Evolutionary conservation across 35 echinoderm and acorn worm genomes (phyloP).

Genomic region (Amphiura filiformis): DNA sequence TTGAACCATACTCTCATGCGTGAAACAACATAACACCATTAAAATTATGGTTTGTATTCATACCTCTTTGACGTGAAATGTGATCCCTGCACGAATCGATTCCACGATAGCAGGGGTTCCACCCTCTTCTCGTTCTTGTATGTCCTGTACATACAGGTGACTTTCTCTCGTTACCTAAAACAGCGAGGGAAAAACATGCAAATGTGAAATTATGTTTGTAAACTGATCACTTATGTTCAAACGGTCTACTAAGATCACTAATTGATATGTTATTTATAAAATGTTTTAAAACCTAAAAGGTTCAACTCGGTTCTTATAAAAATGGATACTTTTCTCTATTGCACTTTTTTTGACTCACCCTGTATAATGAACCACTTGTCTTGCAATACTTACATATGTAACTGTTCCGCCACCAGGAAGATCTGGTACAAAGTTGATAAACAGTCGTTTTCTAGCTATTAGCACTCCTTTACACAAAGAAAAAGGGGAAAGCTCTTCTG

Average conservation of each 20-base stretch:
- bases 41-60: too few relatives aligned
- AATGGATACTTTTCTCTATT: too few relatives aligned
- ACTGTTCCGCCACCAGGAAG: conserved; percentile 84
- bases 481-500: too few relatives aligned
- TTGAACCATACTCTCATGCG: too few relatives aligned
- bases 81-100: too few relatives aligned
- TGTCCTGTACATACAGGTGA: conserved; percentile 59
- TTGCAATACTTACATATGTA: conserved; percentile 83
- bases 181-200: background rate
- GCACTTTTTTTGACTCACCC: too few relatives aligned
- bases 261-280: background rate
- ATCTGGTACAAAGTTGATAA: conserved; percentile 73
- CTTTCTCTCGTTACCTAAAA: conserved; percentile 68
- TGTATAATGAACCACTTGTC: too few relatives aligned
- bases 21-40: too few relatives aligned
- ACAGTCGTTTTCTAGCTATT: conserved; percentile 88
- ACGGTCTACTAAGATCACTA: background rate
- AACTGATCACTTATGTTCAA: background rate
- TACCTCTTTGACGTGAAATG: too few relatives aligned
- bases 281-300: too few relatives aligned
- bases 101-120: conserved; percentile 71
- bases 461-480: conserved; percentile 73
- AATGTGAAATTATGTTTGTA: background rate
- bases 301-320: background rate
- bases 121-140: conserved; percentile 73